phyloP scores from a whole-genome alignment of 2,797 vertebrate species.

The Cossypha dichroa region DNA sequence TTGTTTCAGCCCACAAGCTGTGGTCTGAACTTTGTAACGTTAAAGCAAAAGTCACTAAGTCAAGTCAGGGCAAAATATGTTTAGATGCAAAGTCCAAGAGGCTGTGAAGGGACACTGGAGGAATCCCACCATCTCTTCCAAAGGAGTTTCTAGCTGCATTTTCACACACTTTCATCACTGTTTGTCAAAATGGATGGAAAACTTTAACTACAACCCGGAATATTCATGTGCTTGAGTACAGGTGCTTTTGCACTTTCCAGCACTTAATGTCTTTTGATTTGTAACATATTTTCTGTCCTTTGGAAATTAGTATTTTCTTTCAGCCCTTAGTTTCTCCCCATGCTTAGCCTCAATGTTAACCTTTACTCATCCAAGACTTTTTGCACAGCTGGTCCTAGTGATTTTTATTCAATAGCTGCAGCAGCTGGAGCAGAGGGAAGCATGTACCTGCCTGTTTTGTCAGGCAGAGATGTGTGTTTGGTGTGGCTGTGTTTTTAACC shows the following conservation, averaged over 20 bases:
- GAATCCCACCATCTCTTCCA: background rate
- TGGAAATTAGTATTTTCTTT: background rate
- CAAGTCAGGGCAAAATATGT: background rate
- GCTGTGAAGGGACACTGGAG: background rate
- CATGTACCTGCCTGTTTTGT: conserved; percentile 45
- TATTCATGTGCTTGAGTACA: background rate
- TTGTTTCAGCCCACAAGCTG: background rate
- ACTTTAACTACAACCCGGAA: background rate
- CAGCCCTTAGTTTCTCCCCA: background rate
- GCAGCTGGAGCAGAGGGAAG: background rate
- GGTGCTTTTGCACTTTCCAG: background rate
- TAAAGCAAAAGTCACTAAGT: background rate
- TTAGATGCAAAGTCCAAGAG: background rate
- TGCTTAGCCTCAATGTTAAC: background rate
- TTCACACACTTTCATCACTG: background rate
- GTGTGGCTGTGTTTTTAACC: conserved; percentile 24
- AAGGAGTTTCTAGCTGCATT: background rate
- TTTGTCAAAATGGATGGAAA: background rate
- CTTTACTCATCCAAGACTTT: background rate
- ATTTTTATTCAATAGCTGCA: background rate
- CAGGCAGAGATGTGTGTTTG: conserved; percentile 2
- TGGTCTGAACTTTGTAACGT: background rate
- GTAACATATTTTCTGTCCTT: background rate
- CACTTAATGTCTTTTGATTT: background rate
- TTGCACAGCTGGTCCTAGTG: background rate